phyloP scores from a whole-genome alignment of 1,140 invertebrate species.

The Agrilus planipennis region DNA sequence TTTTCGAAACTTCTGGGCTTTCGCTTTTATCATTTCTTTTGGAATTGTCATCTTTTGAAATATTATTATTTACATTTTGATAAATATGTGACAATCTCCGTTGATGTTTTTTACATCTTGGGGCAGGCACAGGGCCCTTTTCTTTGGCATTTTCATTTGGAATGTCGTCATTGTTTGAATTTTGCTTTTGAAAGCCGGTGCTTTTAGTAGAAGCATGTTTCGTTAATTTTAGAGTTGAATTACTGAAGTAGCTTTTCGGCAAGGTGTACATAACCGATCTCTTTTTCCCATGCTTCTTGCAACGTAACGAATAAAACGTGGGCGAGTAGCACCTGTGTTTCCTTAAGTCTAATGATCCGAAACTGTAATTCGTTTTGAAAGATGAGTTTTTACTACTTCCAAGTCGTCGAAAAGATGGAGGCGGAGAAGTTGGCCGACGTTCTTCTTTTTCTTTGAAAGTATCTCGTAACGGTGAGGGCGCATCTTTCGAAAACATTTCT shows the following conservation, averaged over 20 bases:
- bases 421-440: no score
- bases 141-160: background rate
- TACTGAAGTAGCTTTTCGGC: slow-evolving; percentile 15
- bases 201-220: no score
- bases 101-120: slow-evolving; percentile 25
- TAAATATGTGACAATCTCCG: slow-evolving; percentile 22
- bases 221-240: slow-evolving; percentile 14
- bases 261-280: slow-evolving; percentile 27
- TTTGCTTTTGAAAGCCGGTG: slow-evolving; percentile 30
- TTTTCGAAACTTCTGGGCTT: no score
- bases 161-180: slow-evolving; percentile 10
- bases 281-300: slow-evolving; percentile 32
- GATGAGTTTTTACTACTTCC: no score
- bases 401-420: no score
- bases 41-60: no score
- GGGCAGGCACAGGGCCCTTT: slow-evolving; percentile 24
- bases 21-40: no score
- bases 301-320: slow-evolving; percentile 32
- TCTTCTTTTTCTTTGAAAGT: no score
- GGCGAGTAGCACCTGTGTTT: slow-evolving; percentile 33
- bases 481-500: no score
- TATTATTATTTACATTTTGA: slow-evolving; percentile 22
- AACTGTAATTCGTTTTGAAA: no score
- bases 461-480: no score
- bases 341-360: slow-evolving; percentile 27